A percentile compares a stretch with the other conserved stretches of the same genome.
Conservation (phyloP, 1,140 invertebrate species). For the Sweltsa coloradensis region DNA sequence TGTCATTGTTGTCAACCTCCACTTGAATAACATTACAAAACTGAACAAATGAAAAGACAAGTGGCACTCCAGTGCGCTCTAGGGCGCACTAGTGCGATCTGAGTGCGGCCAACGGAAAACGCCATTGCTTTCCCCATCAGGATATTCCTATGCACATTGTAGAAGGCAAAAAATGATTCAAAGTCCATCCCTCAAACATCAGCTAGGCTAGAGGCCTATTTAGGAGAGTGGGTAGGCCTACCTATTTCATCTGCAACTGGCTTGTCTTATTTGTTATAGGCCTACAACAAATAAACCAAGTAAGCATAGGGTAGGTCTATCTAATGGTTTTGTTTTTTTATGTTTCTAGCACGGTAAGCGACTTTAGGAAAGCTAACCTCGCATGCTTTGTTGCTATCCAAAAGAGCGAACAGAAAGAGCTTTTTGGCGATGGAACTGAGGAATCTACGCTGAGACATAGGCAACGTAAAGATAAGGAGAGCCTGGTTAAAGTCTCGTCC, state of each 20-base stretch:
- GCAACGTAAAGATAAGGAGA: slow-evolving; percentile 46
- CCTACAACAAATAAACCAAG: not conserved
- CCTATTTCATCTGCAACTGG: no score
- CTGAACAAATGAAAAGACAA: no score
- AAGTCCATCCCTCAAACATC: not conserved
- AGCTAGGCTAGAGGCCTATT: not conserved
- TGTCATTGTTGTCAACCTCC: no score
- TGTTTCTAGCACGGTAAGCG: slow-evolving; percentile 45
- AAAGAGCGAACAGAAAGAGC: slow-evolving; percentile 53
- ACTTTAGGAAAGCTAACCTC: slow-evolving; percentile 68
- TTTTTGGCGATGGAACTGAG: slow-evolving; percentile 45
- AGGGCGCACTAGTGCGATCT: no score
- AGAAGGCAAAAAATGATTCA: not conserved
- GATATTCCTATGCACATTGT: no score
- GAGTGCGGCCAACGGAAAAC: no score
- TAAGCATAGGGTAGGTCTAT: not conserved
- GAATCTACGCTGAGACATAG: slow-evolving; percentile 40
- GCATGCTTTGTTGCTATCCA: slow-evolving; percentile 59
- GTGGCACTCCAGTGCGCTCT: no score
- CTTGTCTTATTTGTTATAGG: no score
- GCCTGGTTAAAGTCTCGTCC: slow-evolving; percentile 47
- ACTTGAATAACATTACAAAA: no score
- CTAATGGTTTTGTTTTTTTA: slow-evolving; percentile 6
- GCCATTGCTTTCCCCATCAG: no score
- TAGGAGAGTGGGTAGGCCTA: not conserved